phyloP scores from a whole-genome alignment of 2,797 vertebrate genomes.

The Hydrocynus forskahlii region DNA sequence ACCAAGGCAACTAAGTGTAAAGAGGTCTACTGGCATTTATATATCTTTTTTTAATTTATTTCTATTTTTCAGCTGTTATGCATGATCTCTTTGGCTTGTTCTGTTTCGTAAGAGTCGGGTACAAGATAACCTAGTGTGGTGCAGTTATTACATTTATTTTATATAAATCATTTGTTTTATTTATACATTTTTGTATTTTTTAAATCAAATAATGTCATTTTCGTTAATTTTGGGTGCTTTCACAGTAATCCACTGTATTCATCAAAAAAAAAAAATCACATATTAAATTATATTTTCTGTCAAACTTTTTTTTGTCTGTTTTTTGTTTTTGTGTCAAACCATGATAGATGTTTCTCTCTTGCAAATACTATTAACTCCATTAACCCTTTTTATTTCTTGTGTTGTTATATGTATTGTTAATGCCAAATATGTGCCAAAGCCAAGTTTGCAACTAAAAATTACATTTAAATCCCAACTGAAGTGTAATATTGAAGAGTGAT shows the following conservation, averaged over 20 bases:
- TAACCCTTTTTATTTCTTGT: too few species aligned
- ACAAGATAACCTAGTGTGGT: conserved; percentile 25
- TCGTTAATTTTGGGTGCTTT: conserved; percentile 9
- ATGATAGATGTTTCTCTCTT: not conserved
- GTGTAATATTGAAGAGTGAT: not conserved
- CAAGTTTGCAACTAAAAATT: too few species aligned
- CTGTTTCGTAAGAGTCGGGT: conserved; percentile 32
- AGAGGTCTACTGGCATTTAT: conserved; percentile 11
- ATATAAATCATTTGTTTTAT: conserved; percentile 61
- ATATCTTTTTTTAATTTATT: conserved; percentile 56
- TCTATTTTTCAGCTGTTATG: conserved; percentile 63
- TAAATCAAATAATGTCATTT: not conserved
- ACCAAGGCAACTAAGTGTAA: not conserved
- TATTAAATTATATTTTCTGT: conserved; percentile 42
- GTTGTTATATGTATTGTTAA: too few species aligned
- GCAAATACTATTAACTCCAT: not conserved
- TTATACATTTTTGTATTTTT: conserved; percentile 53
- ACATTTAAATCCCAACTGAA: too few species aligned
- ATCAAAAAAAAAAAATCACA: not conserved
- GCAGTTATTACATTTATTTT: conserved; percentile 54
- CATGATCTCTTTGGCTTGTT: conserved; percentile 49
- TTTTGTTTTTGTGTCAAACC: not conserved
- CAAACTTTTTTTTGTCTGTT: not conserved
- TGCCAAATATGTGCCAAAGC: too few species aligned
- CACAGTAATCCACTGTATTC: conserved; percentile 37